Percentiles rank a stretch among this genome's conserved stretches.
These are phyloP conservation scores for Oncorhynchus kisutch DNA, from an alignment of 2,113 vertebrate species.

Conservation along the genomic window DNA sequence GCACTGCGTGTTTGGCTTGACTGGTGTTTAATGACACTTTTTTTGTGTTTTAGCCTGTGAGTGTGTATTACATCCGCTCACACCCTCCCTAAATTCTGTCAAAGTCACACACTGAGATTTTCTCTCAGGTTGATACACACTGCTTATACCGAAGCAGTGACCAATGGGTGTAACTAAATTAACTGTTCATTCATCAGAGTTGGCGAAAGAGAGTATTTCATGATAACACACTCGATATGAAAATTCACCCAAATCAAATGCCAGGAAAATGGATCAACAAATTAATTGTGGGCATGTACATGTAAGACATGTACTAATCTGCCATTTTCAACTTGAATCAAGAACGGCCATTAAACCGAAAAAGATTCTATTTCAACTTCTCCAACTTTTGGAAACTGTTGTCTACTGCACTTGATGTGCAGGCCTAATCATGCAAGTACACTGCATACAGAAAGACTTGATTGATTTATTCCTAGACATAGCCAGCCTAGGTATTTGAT, in stretches of 20 bases:
- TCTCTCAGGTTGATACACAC: background rate
- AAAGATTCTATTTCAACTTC: too few relatives aligned
- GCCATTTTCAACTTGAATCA: too few relatives aligned
- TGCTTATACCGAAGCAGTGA: slow-evolving; percentile 2
- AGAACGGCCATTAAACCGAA: too few relatives aligned
- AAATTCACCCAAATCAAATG: background rate
- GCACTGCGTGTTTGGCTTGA: slow-evolving; percentile 23
- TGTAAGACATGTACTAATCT: too few relatives aligned
- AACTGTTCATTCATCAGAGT: background rate
- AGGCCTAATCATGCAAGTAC: too few relatives aligned
- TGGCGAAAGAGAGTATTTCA: background rate
- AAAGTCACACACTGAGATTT: background rate
- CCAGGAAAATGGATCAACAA: too few relatives aligned
- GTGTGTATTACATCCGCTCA: slow-evolving; percentile 41
- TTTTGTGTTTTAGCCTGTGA: slow-evolving; percentile 20
- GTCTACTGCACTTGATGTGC: too few relatives aligned
- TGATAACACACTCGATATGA: background rate
- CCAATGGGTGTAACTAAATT: background rate
- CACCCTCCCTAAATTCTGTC: slow-evolving; percentile 2
- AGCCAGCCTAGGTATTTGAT: too few relatives aligned
- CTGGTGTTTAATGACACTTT: slow-evolving; percentile 13
- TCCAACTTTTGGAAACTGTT: too few relatives aligned
- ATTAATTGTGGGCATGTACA: too few relatives aligned
- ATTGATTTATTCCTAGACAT: too few relatives aligned
- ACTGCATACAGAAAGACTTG: too few relatives aligned